These are phyloP conservation scores for Amazonetta brasiliensis DNA, from an alignment of 2,797 vertebrate species.

Conservation along the genomic window DNA sequence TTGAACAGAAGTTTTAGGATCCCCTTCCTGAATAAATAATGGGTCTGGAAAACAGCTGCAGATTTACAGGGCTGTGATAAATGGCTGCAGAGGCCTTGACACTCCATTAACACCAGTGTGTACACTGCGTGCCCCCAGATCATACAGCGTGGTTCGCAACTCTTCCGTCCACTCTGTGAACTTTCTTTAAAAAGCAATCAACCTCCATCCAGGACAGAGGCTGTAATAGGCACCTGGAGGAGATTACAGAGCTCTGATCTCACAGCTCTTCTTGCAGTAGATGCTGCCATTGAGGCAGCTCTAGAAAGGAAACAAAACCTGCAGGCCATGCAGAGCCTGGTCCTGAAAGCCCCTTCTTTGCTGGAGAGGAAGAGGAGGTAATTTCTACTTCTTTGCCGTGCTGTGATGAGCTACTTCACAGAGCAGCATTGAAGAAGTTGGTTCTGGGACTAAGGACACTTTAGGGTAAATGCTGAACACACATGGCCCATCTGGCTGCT, in stretches of 20 bases:
- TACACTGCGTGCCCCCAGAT: background rate
- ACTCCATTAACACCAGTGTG: fast-evolving
- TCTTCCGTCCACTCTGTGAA: background rate
- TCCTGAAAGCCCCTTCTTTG: background rate
- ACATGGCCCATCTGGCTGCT: background rate
- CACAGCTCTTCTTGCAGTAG: background rate
- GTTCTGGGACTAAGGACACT: background rate
- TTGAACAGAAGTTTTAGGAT: background rate
- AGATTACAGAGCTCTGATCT: background rate
- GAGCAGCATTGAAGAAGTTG: background rate
- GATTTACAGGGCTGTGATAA: background rate
- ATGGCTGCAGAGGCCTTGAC: background rate
- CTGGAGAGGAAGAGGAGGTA: background rate
- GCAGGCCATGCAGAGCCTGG: background rate
- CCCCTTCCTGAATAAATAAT: background rate
- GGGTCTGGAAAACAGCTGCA: background rate
- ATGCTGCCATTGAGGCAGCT: background rate
- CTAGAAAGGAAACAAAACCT: background rate
- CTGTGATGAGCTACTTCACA: background rate
- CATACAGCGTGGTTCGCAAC: background rate
- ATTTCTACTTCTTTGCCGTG: background rate
- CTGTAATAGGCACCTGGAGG: background rate
- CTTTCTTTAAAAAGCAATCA: background rate
- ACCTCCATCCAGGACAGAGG: background rate
- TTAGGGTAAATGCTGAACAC: background rate